phyloP scores from a whole-genome alignment of 2,888 invertebrate genomes.

The Tetropium fuscum region DNA sequence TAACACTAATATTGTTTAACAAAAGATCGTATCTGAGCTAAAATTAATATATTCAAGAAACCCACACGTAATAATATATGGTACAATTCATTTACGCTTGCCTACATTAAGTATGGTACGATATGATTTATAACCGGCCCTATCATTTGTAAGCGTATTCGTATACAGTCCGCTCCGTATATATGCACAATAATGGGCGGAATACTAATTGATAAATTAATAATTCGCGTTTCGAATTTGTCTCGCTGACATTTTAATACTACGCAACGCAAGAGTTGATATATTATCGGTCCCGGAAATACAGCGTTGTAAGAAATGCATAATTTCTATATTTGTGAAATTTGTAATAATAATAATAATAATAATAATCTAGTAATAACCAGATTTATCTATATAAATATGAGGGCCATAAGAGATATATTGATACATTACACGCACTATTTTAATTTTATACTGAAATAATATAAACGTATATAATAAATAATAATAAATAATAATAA shows the following conservation, averaged over 20 bases:
- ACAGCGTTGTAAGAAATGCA: too few relatives aligned
- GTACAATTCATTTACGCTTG: constrained; percentile 1
- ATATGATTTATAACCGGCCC: constrained; percentile 7
- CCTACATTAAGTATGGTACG: neutral
- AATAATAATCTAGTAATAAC: too few relatives aligned
- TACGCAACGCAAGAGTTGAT: neutral
- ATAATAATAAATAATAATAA: too few relatives aligned
- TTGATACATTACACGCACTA: too few relatives aligned
- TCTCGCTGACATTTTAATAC: constrained; percentile 9
- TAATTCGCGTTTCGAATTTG: constrained; percentile 15
- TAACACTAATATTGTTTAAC: constrained; percentile 6
- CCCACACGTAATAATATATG: constrained; percentile 3
- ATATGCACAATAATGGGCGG: constrained; percentile 14
- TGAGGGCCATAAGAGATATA: too few relatives aligned
- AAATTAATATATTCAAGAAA: constrained; percentile 4
- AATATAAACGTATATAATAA: too few relatives aligned
- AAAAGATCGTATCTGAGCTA: neutral
- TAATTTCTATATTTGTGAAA: too few relatives aligned
- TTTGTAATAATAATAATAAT: too few relatives aligned
- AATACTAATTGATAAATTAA: constrained; percentile 24
- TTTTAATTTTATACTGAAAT: too few relatives aligned
- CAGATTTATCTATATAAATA: too few relatives aligned
- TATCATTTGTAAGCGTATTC: constrained; percentile 16
- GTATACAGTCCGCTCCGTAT: neutral
- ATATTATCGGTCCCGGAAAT: too few relatives aligned